phyloP scores from a whole-genome alignment of 1,140 invertebrate species.

The Microvelia longipes region DNA sequence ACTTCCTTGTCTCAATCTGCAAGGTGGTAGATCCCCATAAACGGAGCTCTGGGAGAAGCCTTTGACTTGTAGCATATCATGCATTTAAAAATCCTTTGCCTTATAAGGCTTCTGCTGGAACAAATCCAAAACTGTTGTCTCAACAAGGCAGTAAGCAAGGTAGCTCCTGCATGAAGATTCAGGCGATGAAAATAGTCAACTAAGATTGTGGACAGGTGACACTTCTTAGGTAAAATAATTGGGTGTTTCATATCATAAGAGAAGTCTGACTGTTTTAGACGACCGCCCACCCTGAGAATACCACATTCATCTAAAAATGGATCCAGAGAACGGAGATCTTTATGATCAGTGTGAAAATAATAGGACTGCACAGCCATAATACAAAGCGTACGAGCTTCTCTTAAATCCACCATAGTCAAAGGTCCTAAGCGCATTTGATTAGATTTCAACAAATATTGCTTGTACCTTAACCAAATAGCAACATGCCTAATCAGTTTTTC shows the following conservation, averaged over 20 bases:
- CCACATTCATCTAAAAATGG: neutral
- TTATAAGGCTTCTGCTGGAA: neutral
- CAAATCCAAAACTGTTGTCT: neutral
- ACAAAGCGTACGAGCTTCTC: neutral
- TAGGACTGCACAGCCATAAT: neutral
- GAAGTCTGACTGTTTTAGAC: neutral
- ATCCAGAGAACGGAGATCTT: neutral
- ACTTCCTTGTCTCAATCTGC: neutral
- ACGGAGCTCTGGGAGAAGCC: neutral
- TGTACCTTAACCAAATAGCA: too few relatives aligned
- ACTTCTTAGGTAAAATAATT: neutral
- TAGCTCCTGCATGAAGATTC: neutral
- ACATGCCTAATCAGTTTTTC: too few relatives aligned
- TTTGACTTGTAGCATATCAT: neutral
- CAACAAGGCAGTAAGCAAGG: neutral
- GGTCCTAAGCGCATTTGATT: neutral
- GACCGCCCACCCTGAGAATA: conserved; percentile 4
- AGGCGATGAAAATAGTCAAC: neutral
- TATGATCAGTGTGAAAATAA: neutral
- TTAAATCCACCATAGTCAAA: neutral
- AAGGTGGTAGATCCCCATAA: neutral
- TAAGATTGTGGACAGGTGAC: neutral
- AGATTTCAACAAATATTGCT: conserved; percentile 26
- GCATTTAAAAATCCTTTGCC: neutral
- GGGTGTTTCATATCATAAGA: neutral